A percentile compares a stretch with the other conserved stretches of the same genome.
Evolutionary conservation across 2,888 invertebrate species (phyloP).

Genomic region (Octodonta nipae): DNA sequence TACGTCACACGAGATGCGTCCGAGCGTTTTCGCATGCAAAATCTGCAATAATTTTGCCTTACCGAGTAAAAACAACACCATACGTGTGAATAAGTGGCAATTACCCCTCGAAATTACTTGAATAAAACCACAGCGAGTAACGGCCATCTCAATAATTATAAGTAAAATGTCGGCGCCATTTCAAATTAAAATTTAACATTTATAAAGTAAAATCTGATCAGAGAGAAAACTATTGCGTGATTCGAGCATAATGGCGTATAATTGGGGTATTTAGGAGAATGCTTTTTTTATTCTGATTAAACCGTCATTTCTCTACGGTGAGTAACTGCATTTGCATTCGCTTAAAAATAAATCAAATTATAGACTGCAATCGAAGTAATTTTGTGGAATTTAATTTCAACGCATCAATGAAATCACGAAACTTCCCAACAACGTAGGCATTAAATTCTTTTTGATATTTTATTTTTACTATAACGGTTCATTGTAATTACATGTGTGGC

Average conservation of each 20-base stretch:
- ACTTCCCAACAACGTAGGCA: too few relatives aligned
- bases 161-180: slow-evolving; percentile 14
- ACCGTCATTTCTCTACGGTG: slow-evolving; percentile 9
- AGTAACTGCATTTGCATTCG: slow-evolving; percentile 11
- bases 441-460: too few relatives aligned
- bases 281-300: slow-evolving; percentile 10
- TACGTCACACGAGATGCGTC: too few relatives aligned
- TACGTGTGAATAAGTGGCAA: slow-evolving; percentile 12
- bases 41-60: slow-evolving; percentile 4
- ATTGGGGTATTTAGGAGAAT: slow-evolving; percentile 16
- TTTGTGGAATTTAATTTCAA: too few relatives aligned
- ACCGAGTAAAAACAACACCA: slow-evolving; percentile 11
- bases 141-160: slow-evolving; percentile 12
- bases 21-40: slow-evolving; percentile 9
- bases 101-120: slow-evolving; percentile 9
- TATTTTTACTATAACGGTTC: too few relatives aligned
- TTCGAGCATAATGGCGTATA: slow-evolving; percentile 18
- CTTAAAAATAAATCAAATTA: slow-evolving; percentile 11
- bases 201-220: slow-evolving; percentile 18
- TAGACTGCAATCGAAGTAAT: too few relatives aligned
- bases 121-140: slow-evolving; percentile 10
- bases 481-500: too few relatives aligned
- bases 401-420: slow-evolving; percentile 1
- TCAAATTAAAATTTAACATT: slow-evolving; percentile 15
- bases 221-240: slow-evolving; percentile 18